A percentile compares a stretch with the other conserved stretches of the same genome.
These are phyloP conservation scores for Netelia fuscicornis DNA, from an alignment of 2,888 invertebrate species.

Conservation along the genomic window DNA sequence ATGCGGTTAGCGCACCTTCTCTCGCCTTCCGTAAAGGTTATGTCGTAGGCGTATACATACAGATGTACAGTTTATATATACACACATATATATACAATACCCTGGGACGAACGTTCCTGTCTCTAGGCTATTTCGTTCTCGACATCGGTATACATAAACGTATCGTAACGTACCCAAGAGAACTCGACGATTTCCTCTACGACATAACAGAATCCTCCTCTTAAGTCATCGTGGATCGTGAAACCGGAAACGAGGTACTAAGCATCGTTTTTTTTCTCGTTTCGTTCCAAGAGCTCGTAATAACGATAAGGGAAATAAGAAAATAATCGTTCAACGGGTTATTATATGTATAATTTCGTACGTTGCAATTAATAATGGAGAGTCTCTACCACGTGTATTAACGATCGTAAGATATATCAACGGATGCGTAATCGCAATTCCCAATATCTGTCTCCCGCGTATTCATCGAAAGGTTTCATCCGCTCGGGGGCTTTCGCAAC, in stretches of 20 bases:
- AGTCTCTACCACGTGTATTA: not conserved
- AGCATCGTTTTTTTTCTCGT: slow-evolving; percentile 5
- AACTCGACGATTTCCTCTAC: slow-evolving; percentile 48
- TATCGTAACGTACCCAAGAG: slow-evolving; percentile 6
- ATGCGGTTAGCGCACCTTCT: slow-evolving; percentile 65
- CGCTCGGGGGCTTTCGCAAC: slow-evolving; percentile 56
- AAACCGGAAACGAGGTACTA: slow-evolving; percentile 56
- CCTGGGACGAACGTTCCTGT: slow-evolving; percentile 53
- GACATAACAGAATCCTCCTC: slow-evolving; percentile 60
- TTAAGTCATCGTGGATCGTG: slow-evolving; percentile 52
- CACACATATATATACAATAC: slow-evolving; percentile 27
- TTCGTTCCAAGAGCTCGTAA: slow-evolving; percentile 19
- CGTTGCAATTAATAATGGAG: not conserved
- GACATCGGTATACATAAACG: slow-evolving; percentile 51
- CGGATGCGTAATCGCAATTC: not conserved
- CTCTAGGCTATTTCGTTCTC: slow-evolving; percentile 49
- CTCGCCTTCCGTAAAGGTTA: slow-evolving; percentile 67
- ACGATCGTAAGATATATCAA: not conserved
- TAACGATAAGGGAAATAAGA: not conserved
- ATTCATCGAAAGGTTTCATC: not conserved
- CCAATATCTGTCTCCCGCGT: slow-evolving; percentile 6
- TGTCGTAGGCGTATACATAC: slow-evolving; percentile 59
- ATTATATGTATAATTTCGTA: slow-evolving; percentile 8
- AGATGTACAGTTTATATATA: slow-evolving; percentile 6
- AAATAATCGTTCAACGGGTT: not conserved